phyloP scores from a whole-genome alignment of 2,113 vertebrate genomes.

The Phrynocephalus versicolor region DNA sequence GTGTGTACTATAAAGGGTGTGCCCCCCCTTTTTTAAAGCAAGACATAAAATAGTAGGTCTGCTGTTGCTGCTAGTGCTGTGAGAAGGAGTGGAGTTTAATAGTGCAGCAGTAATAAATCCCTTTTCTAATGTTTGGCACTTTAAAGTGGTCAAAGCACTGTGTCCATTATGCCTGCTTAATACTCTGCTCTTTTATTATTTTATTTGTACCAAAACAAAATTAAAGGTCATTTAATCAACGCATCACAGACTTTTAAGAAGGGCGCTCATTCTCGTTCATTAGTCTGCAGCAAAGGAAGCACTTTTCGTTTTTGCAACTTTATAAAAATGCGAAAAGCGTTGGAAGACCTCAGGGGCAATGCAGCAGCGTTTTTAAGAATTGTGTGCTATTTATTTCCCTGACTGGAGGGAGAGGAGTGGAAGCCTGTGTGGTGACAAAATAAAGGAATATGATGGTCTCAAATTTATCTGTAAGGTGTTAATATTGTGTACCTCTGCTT shows the following conservation, averaged over 20 bases:
- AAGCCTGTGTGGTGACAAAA: constrained; percentile 66
- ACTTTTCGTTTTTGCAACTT: constrained; percentile 73
- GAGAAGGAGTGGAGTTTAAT: constrained; percentile 39
- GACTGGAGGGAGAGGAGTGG: constrained; percentile 46
- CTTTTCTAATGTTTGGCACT: constrained; percentile 32
- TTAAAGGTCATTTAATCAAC: constrained; percentile 36
- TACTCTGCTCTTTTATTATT: constrained; percentile 68
- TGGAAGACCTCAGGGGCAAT: constrained; percentile 77
- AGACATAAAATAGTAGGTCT: constrained; percentile 35
- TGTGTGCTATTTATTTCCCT: constrained; percentile 74
- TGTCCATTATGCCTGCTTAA: constrained; percentile 57
- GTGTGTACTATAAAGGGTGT: constrained; percentile 27
- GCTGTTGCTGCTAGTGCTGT: constrained; percentile 53
- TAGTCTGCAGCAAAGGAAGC: constrained; percentile 63
- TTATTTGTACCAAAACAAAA: constrained; percentile 64
- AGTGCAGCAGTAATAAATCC: constrained; percentile 53
- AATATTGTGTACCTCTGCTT: constrained; percentile 66
- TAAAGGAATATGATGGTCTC: constrained; percentile 64
- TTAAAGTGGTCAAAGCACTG: constrained; percentile 64
- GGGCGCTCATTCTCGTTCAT: constrained; percentile 60
- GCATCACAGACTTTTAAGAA: constrained; percentile 50
- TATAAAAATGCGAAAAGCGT: constrained; percentile 66
- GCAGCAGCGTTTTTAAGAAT: constrained; percentile 63
- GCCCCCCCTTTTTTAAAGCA: constrained; percentile 44
- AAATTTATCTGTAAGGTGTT: constrained; percentile 66